These are phyloP conservation scores for Crossaster papposus DNA, from an alignment of 53 echinoderm and acorn worm genomes.

Conservation along the genomic window DNA sequence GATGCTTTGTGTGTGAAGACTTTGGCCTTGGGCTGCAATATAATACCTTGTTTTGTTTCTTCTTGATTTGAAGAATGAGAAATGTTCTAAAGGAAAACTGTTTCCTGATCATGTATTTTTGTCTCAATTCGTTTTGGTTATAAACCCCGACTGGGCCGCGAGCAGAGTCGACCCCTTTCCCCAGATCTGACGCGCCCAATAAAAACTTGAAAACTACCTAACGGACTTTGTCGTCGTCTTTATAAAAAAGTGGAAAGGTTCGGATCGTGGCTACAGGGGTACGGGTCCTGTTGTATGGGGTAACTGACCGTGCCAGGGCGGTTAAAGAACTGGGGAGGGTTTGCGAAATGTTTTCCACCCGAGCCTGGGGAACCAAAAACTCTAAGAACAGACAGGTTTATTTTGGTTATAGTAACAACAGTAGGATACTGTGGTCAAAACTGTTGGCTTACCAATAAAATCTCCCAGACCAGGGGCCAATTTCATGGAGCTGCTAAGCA, in stretches of 20 bases:
- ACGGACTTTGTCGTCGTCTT: neutral
- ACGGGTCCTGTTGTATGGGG: neutral
- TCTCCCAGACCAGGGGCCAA: too few species aligned
- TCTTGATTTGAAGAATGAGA: neutral
- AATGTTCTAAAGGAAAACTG: conserved; percentile 22
- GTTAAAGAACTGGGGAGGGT: neutral
- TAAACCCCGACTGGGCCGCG: neutral
- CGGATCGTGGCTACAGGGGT: neutral
- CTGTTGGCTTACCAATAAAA: too few species aligned
- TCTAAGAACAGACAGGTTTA: too few species aligned
- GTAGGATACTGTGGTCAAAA: too few species aligned
- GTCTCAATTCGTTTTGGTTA: neutral
- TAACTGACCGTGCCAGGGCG: neutral
- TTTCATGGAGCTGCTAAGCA: too few species aligned
- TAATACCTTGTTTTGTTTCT: neutral
- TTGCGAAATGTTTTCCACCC: neutral
- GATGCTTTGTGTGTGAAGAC: neutral
- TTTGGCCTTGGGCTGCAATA: neutral
- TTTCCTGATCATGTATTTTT: conserved; percentile 35
- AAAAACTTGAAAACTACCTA: neutral
- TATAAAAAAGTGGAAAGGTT: neutral
- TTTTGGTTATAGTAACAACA: too few species aligned
- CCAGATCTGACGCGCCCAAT: conserved; percentile 21
- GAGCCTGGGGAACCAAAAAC: neutral
- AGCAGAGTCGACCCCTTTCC: conserved; percentile 43